phyloP scores from a whole-genome alignment of 2,888 invertebrate genomes.

The Stictocephala bisonia region DNA sequence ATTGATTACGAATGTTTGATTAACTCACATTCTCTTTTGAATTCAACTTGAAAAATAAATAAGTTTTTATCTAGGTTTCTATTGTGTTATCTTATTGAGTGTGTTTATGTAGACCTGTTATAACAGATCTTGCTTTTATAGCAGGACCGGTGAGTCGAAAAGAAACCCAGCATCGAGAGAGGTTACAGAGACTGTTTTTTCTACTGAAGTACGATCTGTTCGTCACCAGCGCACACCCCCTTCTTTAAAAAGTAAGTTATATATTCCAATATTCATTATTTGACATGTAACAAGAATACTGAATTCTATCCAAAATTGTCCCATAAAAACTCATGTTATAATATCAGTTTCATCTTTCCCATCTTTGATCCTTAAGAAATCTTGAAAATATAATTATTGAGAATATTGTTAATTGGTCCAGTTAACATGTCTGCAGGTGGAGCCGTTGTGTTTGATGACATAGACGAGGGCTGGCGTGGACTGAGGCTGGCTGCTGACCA shows the following conservation, averaged over 20 bases:
- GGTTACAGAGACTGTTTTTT: conserved; percentile 73
- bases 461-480: conserved; percentile 84
- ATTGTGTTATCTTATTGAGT: too few relatives aligned
- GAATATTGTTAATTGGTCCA: not conserved
- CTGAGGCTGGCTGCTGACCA: conserved; percentile 36
- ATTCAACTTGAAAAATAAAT: too few relatives aligned
- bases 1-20: too few relatives aligned
- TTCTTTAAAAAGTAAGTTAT: conserved; percentile 50
- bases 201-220: conserved; percentile 72
- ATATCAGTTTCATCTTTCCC: too few relatives aligned
- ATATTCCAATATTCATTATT: not conserved
- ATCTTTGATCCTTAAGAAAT: too few relatives aligned
- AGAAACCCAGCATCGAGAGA: conserved; percentile 67
- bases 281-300: not conserved
- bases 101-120: too few relatives aligned
- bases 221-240: conserved; percentile 64
- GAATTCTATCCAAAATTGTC: too few relatives aligned
- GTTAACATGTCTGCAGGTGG: conserved; percentile 71
- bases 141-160: conserved; percentile 65
- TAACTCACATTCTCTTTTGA: too few relatives aligned
- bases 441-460: conserved; percentile 88
- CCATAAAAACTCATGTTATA: too few relatives aligned
- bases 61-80: too few relatives aligned
- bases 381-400: not conserved
- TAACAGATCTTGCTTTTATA: too few relatives aligned